Percentiles rank a stretch among this genome's conserved stretches.
Conservation (phyloP, 2,797 vertebrate species). For the Lophotriccus pileatus region DNA sequence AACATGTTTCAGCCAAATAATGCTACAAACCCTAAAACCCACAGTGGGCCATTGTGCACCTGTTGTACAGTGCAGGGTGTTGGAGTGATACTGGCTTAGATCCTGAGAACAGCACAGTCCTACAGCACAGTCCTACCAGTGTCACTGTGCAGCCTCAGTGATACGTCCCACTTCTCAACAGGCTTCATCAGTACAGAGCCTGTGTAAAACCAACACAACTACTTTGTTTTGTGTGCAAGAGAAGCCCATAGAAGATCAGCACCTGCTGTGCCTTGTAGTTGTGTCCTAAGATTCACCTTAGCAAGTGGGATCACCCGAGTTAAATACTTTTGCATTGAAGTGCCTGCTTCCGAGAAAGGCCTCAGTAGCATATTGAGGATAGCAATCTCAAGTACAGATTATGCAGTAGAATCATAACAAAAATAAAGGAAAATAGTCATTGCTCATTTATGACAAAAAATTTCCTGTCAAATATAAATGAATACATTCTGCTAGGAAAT, state of each 20-base stretch:
- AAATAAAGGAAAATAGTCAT: not conserved
- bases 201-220: not conserved
- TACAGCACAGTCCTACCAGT: not conserved
- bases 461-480: not conserved
- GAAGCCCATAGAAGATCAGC: not conserved
- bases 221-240: not conserved
- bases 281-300: not conserved
- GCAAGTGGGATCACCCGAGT: not conserved
- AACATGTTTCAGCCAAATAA: not conserved
- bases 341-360: not conserved
- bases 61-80: not conserved
- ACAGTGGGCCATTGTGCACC: not conserved
- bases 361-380: not conserved
- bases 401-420: not conserved
- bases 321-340: not conserved
- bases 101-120: not conserved
- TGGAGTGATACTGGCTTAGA: not conserved
- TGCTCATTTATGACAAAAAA: not conserved
- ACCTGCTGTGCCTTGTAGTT: not conserved
- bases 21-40: not conserved
- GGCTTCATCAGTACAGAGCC: not conserved
- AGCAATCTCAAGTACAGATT: not conserved
- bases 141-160: not conserved
- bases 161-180: not conserved
- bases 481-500: not conserved